Evolutionary conservation across 2,888 invertebrate genomes (phyloP), one percentile per base, ranked within the genome.

Genomic region (Lysandra coridon): DNA sequence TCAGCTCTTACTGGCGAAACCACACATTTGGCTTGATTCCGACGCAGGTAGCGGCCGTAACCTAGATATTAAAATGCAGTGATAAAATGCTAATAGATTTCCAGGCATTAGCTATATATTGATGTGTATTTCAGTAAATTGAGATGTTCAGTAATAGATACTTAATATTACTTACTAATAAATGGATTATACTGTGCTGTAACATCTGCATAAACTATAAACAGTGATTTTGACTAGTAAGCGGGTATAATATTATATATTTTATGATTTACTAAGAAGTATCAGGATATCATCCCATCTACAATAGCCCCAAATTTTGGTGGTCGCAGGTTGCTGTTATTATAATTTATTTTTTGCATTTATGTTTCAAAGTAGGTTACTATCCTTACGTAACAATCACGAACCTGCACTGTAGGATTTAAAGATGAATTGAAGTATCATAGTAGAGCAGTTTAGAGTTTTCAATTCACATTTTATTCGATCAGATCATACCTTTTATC

Each of bases 11-110:
- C 17, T 10, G 23, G 14, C 62, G 57, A 40, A 57, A 60, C 79
- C 79, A 12, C 60, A 57, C 79, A 79, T 79, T 79, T 74, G 79
- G 79, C 79, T 74, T 60, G 79, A 75, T 75, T 75, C 40, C 74
- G 74, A 79, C 75, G 60, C 79, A 79, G 79, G 79, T 62, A 74
- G 73, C 79, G 53, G 73, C 74, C 74, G 44, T 79, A 75, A 75
- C 79, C 79, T 44, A 79, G 79, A 79, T 79, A 79, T 75, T 79
- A 74, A 79, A 79, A 79, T 79, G 44, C 79, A 74, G 62, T 44
- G 44, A 44, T 44, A 44, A 60, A 62, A 79, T 75, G 7, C 33
- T 57, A 76, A 76, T 76, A 76, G 60, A 5, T 60, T 75, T 74
- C 74, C 57, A 74, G 17, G 23, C 30, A 57, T 75, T 40, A 79